These are phyloP conservation scores for Nebria salina DNA, from an alignment of 2,888 invertebrate genomes.

Conservation along the genomic window DNA sequence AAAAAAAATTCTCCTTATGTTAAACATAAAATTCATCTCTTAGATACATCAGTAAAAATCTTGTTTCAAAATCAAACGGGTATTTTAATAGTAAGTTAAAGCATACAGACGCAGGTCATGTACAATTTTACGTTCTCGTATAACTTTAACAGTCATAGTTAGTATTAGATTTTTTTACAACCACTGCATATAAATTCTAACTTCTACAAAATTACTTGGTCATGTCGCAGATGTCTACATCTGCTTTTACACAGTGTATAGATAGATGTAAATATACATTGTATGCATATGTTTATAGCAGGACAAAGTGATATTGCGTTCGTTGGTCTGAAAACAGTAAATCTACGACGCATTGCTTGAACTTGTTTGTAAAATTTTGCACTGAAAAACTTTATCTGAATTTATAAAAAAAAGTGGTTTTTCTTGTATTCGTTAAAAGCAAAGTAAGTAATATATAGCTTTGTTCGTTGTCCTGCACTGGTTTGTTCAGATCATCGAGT, in stretches of 20 bases:
- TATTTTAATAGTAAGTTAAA: constrained; percentile 8
- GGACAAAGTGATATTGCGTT: neutral
- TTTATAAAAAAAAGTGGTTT: neutral
- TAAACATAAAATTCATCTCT: neutral
- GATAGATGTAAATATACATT: neutral
- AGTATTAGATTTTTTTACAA: constrained; percentile 40
- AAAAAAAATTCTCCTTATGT: neutral
- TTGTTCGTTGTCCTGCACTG: too few species aligned
- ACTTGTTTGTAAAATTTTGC: neutral
- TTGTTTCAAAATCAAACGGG: constrained; percentile 31
- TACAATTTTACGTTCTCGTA: constrained; percentile 29
- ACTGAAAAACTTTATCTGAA: neutral
- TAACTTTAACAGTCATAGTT: constrained; percentile 44
- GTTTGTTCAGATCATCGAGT: too few species aligned
- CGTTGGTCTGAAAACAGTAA: neutral
- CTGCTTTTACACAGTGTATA: neutral
- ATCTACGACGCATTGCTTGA: neutral
- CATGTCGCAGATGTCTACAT: neutral
- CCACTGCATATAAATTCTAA: constrained; percentile 21
- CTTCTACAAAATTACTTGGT: constrained; percentile 35
- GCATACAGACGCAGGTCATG: neutral
- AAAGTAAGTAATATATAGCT: neutral
- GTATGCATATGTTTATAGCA: neutral
- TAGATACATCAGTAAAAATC: constrained; percentile 27
- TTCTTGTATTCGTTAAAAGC: neutral